These are phyloP conservation scores for Ceramica pisi DNA, from an alignment of 2,888 invertebrate species.

Conservation along the genomic window DNA sequence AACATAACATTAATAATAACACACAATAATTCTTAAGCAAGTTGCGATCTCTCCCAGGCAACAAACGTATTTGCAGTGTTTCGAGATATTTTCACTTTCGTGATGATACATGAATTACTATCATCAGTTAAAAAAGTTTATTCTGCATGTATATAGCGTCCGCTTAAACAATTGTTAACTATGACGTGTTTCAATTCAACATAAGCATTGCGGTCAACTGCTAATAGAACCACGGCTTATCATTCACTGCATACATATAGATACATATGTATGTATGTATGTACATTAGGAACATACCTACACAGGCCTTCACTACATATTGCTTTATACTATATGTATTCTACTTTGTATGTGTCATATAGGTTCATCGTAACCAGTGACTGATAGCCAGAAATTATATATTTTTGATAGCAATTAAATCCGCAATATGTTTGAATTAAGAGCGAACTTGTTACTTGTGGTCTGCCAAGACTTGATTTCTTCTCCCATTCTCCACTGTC, in stretches of 20 bases:
- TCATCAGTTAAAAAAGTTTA: not conserved
- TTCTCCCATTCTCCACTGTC: too few species aligned
- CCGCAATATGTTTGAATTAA: not conserved
- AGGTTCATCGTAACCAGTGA: constrained; percentile 34
- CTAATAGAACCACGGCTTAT: constrained; percentile 38
- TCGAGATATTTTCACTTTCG: not conserved
- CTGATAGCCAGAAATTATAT: constrained; percentile 12
- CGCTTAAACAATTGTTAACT: constrained; percentile 34
- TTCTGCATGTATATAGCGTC: not conserved
- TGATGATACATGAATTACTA: not conserved
- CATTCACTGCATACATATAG: constrained; percentile 24
- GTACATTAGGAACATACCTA: constrained; percentile 10
- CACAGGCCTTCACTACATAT: not conserved
- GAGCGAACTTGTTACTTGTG: too few species aligned
- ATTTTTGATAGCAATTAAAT: not conserved
- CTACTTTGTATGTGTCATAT: constrained; percentile 24
- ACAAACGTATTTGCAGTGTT: not conserved
- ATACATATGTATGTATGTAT: not conserved
- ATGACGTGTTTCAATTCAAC: constrained; percentile 20
- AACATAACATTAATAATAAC: too few species aligned
- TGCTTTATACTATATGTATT: constrained; percentile 12
- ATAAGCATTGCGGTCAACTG: constrained; percentile 31
- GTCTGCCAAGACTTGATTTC: too few species aligned
- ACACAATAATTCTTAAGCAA: too few species aligned
- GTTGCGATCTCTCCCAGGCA: too few species aligned